A percentile compares a stretch with the other conserved stretches of the same genome.
phyloP scores from a whole-genome alignment of 2,113 vertebrate species.

The Acanthochromis polyacanthus region DNA sequence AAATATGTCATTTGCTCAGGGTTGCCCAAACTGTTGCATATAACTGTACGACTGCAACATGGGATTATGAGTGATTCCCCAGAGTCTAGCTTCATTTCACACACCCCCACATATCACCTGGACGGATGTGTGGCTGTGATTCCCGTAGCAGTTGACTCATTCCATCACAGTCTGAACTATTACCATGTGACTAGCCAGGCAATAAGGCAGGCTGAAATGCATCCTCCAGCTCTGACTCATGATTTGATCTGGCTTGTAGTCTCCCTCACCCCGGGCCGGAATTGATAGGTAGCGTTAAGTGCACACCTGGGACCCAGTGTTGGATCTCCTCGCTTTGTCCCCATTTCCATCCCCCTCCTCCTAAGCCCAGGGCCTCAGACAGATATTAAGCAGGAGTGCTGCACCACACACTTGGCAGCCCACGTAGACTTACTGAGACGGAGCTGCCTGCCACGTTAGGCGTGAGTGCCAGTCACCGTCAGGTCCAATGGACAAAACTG shows the following conservation, averaged over 20 bases:
- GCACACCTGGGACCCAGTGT: constrained; percentile 72
- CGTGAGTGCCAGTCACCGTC: constrained; percentile 68
- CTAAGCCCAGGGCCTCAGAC: constrained; percentile 44
- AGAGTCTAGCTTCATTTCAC: constrained; percentile 53
- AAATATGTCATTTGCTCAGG: not conserved
- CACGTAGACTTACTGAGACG: constrained; percentile 50
- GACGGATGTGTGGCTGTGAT: constrained; percentile 45
- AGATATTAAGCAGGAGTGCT: constrained; percentile 43
- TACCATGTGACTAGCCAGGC: constrained; percentile 58
- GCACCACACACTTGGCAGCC: constrained; percentile 50
- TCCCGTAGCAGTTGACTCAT: constrained; percentile 58
- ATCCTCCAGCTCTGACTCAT: constrained; percentile 68
- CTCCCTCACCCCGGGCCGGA: constrained; percentile 49
- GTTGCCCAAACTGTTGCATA: no score
- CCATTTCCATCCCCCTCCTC: constrained; percentile 40
- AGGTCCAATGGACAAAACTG: constrained; percentile 63
- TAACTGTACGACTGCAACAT: constrained; percentile 36
- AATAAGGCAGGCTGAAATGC: constrained; percentile 64
- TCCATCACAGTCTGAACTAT: constrained; percentile 50
- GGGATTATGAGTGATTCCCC: constrained; percentile 43
- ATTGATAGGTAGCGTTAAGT: constrained; percentile 70
- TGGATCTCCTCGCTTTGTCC: constrained; percentile 34
- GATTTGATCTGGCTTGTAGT: constrained; percentile 73
- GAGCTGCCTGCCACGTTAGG: constrained; percentile 62
- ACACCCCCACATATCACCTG: constrained; percentile 64